Conservation (phyloP, 2,888 invertebrate species). For the Caenorhabditis zanzibari region DNA sequence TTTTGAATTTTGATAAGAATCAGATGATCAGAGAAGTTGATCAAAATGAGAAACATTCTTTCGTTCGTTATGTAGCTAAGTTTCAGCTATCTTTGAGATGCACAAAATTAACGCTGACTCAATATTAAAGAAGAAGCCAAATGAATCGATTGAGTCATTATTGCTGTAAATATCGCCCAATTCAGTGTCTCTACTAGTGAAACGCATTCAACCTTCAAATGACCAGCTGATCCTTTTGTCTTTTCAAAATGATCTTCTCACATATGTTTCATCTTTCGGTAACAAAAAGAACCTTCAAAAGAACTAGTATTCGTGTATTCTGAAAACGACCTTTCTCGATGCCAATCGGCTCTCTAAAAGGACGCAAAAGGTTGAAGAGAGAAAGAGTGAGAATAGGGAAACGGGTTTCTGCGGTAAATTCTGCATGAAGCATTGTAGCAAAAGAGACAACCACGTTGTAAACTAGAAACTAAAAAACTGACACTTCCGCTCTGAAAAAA, state of each 20-base stretch:
- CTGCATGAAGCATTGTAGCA: constrained; percentile 27
- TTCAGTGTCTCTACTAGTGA: too few relatives aligned
- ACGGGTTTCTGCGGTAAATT: constrained; percentile 25
- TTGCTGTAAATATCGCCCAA: too few relatives aligned
- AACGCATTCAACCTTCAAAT: too few relatives aligned
- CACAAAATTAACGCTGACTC: too few relatives aligned
- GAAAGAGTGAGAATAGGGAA: constrained; percentile 22
- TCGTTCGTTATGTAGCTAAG: too few relatives aligned
- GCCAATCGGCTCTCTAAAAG: constrained; percentile 48
- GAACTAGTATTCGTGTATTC: constrained; percentile 14
- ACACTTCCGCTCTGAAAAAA: constrained; percentile 44
- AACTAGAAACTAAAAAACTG: constrained; percentile 47
- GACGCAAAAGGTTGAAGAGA: constrained; percentile 45
- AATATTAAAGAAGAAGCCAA: too few relatives aligned
- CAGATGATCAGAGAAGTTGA: too few relatives aligned
- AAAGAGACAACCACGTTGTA: constrained; percentile 28
- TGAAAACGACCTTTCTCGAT: constrained; percentile 50
- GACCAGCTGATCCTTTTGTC: not conserved
- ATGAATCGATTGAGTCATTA: too few relatives aligned
- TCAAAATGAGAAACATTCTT: too few relatives aligned
- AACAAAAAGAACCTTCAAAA: constrained; percentile 10
- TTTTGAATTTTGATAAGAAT: too few relatives aligned
- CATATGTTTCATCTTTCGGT: not conserved
- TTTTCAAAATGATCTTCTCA: not conserved
- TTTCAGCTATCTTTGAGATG: too few relatives aligned